Percentiles rank a stretch among this genome's conserved stretches.
Evolutionary conservation across 2,888 invertebrate genomes (phyloP).

Genomic region (Pristionchus fissidentatus): DNA sequence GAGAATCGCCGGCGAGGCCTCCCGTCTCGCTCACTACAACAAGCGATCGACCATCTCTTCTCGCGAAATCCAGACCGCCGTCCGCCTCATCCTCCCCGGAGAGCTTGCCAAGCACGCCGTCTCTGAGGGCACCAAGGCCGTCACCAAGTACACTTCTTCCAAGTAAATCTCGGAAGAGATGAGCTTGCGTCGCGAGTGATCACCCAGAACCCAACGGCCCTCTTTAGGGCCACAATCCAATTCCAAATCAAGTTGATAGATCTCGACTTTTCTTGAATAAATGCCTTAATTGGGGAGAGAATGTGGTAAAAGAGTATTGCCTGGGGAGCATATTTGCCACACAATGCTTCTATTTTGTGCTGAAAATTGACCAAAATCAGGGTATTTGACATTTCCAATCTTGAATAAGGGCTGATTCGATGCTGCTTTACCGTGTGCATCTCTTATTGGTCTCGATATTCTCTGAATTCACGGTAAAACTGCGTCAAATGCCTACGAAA

Average conservation of each 20-base stretch:
- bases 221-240: conserved; percentile 65
- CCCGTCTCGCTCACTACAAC: conserved; percentile 81
- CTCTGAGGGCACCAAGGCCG: conserved; percentile 48
- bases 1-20: conserved; percentile 80
- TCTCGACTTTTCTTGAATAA: too few relatives aligned
- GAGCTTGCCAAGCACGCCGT: conserved; percentile 49
- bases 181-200: conserved; percentile 31
- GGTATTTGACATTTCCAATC: too few relatives aligned
- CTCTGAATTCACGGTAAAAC: too few relatives aligned
- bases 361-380: too few relatives aligned
- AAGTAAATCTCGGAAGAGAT: conserved; percentile 42
- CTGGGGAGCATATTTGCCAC: too few relatives aligned
- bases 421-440: too few relatives aligned
- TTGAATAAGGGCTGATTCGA: too few relatives aligned
- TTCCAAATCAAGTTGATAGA: conserved; percentile 35
- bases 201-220: conserved; percentile 64
- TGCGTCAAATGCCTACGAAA: too few relatives aligned
- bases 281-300: too few relatives aligned
- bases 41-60: conserved; percentile 83
- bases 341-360: too few relatives aligned
- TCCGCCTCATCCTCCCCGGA: conserved; percentile 61
- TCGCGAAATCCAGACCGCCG: conserved; percentile 81
- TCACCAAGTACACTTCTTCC: conserved; percentile 48
- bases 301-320: too few relatives aligned
- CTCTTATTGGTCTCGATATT: too few relatives aligned